Evolutionary conservation across 2,113 vertebrate genomes (phyloP).

Genomic region (Aegithalos caudatus): DNA sequence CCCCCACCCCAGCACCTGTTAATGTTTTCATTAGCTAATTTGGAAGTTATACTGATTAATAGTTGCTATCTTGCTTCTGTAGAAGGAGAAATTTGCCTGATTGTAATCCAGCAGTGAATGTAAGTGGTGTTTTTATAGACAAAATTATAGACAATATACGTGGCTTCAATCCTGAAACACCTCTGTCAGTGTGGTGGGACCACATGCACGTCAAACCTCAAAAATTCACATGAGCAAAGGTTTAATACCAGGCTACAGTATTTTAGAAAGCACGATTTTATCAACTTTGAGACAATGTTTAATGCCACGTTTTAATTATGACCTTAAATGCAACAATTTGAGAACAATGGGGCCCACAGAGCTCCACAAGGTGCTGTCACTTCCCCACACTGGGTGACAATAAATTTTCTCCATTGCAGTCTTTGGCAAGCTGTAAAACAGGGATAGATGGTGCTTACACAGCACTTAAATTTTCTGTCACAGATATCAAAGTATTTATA

Average conservation of each 20-base stretch:
- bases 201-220: neutral
- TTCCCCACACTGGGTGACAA: neutral
- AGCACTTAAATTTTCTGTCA: neutral
- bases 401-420: neutral
- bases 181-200: neutral
- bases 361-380: neutral
- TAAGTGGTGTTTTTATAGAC: neutral
- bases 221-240: neutral
- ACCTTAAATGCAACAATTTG: neutral
- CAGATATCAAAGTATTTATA: neutral
- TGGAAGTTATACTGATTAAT: neutral
- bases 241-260: neutral
- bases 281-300: neutral
- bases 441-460: neutral
- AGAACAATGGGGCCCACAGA: neutral
- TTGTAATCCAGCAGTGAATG: neutral
- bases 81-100: neutral
- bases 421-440: neutral
- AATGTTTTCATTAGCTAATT: neutral
- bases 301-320: neutral
- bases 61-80: neutral
- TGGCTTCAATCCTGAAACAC: neutral
- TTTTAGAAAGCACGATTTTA: neutral
- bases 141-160: accelerated
- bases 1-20: neutral